phyloP scores from a whole-genome alignment of 1,140 invertebrate species.

The Nebria ingens region DNA sequence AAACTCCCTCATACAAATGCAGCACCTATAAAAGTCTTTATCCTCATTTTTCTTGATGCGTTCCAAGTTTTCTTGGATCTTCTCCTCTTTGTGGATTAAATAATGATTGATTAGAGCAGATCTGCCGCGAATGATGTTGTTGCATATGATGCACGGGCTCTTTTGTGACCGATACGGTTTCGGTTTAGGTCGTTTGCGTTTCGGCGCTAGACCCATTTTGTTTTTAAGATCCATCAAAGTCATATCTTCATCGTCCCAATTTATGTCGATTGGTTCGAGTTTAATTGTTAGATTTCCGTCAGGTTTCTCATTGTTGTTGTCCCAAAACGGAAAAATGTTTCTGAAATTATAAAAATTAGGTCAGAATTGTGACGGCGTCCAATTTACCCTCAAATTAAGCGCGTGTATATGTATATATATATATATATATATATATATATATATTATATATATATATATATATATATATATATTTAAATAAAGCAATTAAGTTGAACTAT shows the following conservation, averaged over 20 bases:
- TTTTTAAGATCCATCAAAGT: neutral
- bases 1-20: neutral
- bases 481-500: no score
- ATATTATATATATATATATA: no score
- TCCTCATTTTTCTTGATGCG: neutral
- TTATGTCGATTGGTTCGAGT: neutral
- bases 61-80: neutral
- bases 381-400: no score
- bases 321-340: neutral
- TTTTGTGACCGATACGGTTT: neutral
- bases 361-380: no score
- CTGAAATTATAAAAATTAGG: conserved; percentile 5
- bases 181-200: neutral
- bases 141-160: neutral
- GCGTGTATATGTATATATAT: no score
- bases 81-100: neutral
- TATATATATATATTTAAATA: no score
- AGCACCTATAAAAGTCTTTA: neutral
- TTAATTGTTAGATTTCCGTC: neutral
- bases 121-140: neutral
- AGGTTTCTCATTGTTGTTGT: neutral
- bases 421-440: no score
- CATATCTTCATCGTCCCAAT: conserved; percentile 1
- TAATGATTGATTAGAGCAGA: neutral
- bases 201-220: neutral